Evolutionary conservation across 2,797 vertebrate species (phyloP).

Genomic region (Brachymystax lenok): DNA sequence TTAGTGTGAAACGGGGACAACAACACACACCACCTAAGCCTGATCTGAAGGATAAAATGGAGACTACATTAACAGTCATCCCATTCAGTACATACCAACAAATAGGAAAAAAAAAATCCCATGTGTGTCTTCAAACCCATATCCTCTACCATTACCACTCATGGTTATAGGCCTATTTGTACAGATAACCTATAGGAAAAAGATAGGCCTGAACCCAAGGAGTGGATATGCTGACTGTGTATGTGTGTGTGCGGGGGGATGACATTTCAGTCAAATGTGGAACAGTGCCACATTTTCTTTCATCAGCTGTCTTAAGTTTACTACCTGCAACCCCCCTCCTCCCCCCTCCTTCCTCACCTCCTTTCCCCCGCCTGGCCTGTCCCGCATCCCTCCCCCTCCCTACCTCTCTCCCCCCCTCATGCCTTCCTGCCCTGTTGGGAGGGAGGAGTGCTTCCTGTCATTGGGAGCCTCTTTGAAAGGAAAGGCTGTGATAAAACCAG

Average conservation of each 20-base stretch:
- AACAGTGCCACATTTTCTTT: constrained; percentile 63
- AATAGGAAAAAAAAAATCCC: constrained; percentile 2
- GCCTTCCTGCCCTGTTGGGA: constrained; percentile 58
- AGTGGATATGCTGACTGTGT: too few relatives aligned
- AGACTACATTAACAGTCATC: background rate
- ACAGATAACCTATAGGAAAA: background rate
- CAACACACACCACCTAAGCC: constrained; percentile 12
- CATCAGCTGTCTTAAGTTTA: constrained; percentile 73
- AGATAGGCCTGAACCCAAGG: constrained; percentile 19
- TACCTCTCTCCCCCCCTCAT: too few relatives aligned
- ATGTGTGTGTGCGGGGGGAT: constrained; percentile 21
- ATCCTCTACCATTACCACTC: background rate
- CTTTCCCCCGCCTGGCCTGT: background rate
- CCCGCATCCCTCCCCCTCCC: constrained; percentile 48
- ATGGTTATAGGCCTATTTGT: background rate
- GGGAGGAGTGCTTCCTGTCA: constrained; percentile 77
- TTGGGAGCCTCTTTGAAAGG: constrained; percentile 67
- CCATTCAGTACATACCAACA: background rate
- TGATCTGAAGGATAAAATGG: constrained; percentile 12
- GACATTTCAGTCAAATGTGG: background rate
- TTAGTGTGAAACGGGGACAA: too few relatives aligned
- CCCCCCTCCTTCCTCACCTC: background rate
- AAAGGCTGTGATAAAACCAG: constrained; percentile 69
- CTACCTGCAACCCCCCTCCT: constrained; percentile 50
- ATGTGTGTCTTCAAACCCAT: constrained; percentile 5